Evolutionary conservation across 2,888 invertebrate genomes (phyloP).

Genomic region (Mongoloraphidia duomilia): DNA sequence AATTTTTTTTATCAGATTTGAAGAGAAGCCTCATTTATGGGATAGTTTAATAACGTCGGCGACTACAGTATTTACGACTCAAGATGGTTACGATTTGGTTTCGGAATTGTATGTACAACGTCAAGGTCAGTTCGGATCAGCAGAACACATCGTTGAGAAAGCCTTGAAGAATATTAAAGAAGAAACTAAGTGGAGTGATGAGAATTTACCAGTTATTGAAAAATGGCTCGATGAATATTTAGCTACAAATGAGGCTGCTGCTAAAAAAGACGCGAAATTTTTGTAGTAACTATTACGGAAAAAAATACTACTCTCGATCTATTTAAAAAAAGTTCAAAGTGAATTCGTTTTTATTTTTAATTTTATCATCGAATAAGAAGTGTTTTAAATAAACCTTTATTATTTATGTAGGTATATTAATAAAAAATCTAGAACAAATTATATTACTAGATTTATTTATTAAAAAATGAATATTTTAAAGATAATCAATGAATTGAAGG

Average conservation of each 20-base stretch:
- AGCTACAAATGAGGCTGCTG: constrained; percentile 18
- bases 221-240: constrained; percentile 51
- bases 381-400: too few relatives aligned
- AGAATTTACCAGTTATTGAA: constrained; percentile 59
- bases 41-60: constrained; percentile 59
- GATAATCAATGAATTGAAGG: too few relatives aligned
- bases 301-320: too few relatives aligned
- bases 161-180: constrained; percentile 58
- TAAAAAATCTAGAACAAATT: too few relatives aligned
- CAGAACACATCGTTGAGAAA: constrained; percentile 57
- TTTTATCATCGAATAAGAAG: too few relatives aligned
- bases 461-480: too few relatives aligned
- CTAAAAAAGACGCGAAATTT: constrained; percentile 1
- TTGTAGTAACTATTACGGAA: not conserved
- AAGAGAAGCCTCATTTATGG: constrained; percentile 58
- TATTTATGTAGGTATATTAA: too few relatives aligned
- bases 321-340: too few relatives aligned
- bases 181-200: constrained; percentile 61
- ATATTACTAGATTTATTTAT: too few relatives aligned
- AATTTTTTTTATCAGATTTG: constrained; percentile 35
- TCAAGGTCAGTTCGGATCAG: constrained; percentile 54
- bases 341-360: too few relatives aligned
- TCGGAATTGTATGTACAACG: constrained; percentile 45
- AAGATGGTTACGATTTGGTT: constrained; percentile 56
- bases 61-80: constrained; percentile 60